A percentile compares a stretch with the other conserved stretches of the same genome.
Conservation (phyloP, 2,797 vertebrate species). For the Antrozous pallidus region DNA sequence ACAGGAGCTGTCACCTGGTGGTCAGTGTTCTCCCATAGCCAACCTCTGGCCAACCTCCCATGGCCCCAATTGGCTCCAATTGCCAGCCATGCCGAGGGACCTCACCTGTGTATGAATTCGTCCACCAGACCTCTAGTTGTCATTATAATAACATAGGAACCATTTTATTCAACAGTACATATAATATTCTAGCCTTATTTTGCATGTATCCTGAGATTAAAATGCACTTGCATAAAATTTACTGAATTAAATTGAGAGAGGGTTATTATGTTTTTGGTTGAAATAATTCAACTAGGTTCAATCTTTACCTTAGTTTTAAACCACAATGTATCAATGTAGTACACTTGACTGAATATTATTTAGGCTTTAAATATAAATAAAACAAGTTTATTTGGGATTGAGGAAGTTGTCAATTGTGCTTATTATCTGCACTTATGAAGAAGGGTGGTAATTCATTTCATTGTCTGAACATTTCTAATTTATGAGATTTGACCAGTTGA, state of each 20-base stretch:
- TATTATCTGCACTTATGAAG: slow-evolving; percentile 2
- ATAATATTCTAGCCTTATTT: not conserved
- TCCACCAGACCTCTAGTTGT: too few relatives aligned
- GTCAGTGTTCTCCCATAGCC: too few relatives aligned
- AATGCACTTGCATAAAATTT: not conserved
- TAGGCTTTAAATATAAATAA: slow-evolving; percentile 35
- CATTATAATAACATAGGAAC: not conserved
- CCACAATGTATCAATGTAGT: not conserved
- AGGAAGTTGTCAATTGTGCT: not conserved
- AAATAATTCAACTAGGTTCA: slow-evolving; percentile 31
- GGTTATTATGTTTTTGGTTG: not conserved
- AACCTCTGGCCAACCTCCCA: too few relatives aligned
- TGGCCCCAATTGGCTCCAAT: too few relatives aligned
- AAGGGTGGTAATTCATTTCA: slow-evolving; percentile 37
- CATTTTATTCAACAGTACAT: not conserved
- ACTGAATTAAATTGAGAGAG: not conserved
- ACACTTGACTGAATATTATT: not conserved
- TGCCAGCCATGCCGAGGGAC: too few relatives aligned
- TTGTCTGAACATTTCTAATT: slow-evolving; percentile 40
- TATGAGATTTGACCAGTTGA: slow-evolving; percentile 46
- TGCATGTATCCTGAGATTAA: not conserved
- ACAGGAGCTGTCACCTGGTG: too few relatives aligned
- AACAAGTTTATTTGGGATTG: slow-evolving; percentile 4
- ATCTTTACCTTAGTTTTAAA: not conserved
- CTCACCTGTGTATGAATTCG: too few relatives aligned